These are phyloP conservation scores for Odontesthes bonariensis DNA, from an alignment of 2,113 vertebrate species.

Conservation along the genomic window DNA sequence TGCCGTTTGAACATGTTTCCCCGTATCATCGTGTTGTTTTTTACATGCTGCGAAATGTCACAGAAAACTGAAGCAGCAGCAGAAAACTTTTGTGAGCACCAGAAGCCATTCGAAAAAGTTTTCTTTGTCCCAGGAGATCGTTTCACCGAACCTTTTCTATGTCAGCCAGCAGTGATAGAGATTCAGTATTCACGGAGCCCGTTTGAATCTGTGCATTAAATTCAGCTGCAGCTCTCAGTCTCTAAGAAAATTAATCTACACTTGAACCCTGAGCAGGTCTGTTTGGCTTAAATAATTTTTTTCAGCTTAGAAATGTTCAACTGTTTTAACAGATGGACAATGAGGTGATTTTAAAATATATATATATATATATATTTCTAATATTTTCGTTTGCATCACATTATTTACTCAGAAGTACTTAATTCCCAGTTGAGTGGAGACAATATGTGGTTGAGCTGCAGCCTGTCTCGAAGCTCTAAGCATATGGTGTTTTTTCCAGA, in stretches of 20 bases:
- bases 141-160: constrained; percentile 31
- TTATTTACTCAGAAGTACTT: constrained; percentile 24
- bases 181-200: background rate
- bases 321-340: constrained; percentile 14
- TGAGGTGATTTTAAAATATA: background rate
- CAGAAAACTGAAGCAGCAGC: constrained; percentile 3
- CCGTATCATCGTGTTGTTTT: background rate
- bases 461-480: constrained; percentile 23
- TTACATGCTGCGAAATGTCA: constrained; percentile 7
- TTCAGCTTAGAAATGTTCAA: constrained; percentile 9
- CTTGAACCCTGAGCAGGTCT: constrained; percentile 22
- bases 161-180: constrained; percentile 5
- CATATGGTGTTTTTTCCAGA: background rate
- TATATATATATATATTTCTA: no score
- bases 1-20: background rate
- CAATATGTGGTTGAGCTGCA: constrained; percentile 13
- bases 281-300: constrained; percentile 44
- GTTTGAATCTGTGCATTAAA: constrained; percentile 36
- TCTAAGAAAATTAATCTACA: constrained; percentile 46
- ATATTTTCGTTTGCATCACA: constrained; percentile 14
- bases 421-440: background rate
- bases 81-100: constrained; percentile 13
- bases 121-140: constrained; percentile 6
- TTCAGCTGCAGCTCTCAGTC: constrained; percentile 10
- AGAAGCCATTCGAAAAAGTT: constrained; percentile 19